Percentiles rank a stretch among this genome's conserved stretches.
These are phyloP conservation scores for Prolemur simus DNA, from an alignment of 2,113 vertebrate genomes.

Conservation along the genomic window DNA sequence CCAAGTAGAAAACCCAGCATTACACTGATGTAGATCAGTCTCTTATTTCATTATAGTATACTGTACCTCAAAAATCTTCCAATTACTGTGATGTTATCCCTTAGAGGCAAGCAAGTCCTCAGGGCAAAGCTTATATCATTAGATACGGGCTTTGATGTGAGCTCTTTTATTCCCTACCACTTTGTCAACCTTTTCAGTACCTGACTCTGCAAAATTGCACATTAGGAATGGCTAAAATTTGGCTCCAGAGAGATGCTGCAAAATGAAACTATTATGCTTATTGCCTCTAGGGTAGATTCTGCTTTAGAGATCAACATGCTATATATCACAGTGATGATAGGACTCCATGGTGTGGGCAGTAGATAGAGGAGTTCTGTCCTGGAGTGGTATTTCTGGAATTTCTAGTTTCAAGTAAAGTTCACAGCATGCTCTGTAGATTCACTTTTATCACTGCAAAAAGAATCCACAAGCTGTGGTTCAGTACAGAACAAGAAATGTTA, in stretches of 20 bases:
- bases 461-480: not conserved
- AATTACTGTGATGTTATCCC: not conserved
- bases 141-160: not conserved
- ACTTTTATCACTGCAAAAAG: not conserved
- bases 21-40: not conserved
- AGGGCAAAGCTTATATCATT: constrained; percentile 24
- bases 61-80: not conserved
- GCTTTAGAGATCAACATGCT: not conserved
- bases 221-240: constrained; percentile 12
- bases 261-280: not conserved
- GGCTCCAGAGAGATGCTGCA: not conserved
- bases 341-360: not conserved
- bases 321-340: not conserved
- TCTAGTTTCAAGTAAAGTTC: constrained; percentile 27
- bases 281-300: not conserved
- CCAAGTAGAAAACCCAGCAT: not conserved
- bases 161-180: not conserved
- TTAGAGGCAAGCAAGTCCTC: not conserved
- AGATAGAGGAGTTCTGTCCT: not conserved
- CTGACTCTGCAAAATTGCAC: not conserved
- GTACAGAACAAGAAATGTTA: not conserved
- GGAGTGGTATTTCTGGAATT: not conserved
- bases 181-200: not conserved
- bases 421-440: not conserved
- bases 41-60: not conserved